Conservation (phyloP, 2,797 vertebrate genomes). For the Gobio occitaniae region DNA sequence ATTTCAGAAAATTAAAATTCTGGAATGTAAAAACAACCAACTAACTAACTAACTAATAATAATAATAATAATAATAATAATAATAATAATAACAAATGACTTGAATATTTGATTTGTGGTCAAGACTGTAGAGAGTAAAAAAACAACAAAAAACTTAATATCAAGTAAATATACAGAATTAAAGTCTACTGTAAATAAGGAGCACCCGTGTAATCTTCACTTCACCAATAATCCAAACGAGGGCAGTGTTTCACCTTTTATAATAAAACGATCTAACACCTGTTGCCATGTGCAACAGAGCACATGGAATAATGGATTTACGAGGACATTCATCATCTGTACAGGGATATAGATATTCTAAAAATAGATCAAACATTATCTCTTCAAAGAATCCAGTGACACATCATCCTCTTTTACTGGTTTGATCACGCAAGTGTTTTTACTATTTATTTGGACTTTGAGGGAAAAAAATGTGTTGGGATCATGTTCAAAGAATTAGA, state of each 20-base stretch:
- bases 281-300: constrained; percentile 27
- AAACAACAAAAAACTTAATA: too few species aligned
- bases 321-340: neutral
- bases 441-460: neutral
- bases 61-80: too few species aligned
- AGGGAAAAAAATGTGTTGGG: neutral
- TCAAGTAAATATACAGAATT: neutral
- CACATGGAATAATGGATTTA: constrained; percentile 4
- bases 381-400: constrained; percentile 24
- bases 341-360: constrained; percentile 2
- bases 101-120: neutral
- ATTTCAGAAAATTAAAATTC: too few species aligned
- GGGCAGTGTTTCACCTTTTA: constrained; percentile 23
- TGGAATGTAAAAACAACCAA: too few species aligned
- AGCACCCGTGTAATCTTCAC: neutral
- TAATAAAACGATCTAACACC: neutral
- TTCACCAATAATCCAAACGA: constrained; percentile 8
- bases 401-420: neutral
- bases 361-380: constrained; percentile 42
- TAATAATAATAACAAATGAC: neutral
- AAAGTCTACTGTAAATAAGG: neutral
- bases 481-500: constrained; percentile 8
- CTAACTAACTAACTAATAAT: too few species aligned
- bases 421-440: neutral
- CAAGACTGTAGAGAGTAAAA: too few species aligned